Conservation (phyloP, 2,888 invertebrate genomes). For the Empis stercorea region DNA sequence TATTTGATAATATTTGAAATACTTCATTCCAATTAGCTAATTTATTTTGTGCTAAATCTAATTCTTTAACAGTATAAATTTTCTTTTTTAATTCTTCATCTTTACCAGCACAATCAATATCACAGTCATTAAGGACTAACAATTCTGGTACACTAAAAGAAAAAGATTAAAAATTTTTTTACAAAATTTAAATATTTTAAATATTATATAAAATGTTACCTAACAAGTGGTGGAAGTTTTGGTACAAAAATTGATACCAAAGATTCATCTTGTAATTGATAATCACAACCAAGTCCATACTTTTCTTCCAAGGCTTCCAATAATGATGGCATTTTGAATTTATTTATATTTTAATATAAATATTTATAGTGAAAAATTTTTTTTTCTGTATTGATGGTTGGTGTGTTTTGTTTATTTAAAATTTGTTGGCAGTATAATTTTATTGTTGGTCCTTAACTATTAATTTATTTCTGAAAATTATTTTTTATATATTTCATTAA, state of each 20-base stretch:
- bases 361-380: too few species aligned
- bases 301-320: slow-evolving; percentile 81
- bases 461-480: too few species aligned
- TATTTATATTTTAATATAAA: neutral
- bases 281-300: slow-evolving; percentile 55
- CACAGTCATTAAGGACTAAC: slow-evolving; percentile 80
- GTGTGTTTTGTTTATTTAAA: too few species aligned
- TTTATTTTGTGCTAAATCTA: slow-evolving; percentile 88
- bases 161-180: neutral
- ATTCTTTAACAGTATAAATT: slow-evolving; percentile 81
- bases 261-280: slow-evolving; percentile 20
- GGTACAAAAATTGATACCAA: slow-evolving; percentile 77
- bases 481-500: too few species aligned
- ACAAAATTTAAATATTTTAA: neutral
- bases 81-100: slow-evolving; percentile 65
- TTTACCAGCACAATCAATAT: slow-evolving; percentile 80
- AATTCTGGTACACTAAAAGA: slow-evolving; percentile 58
- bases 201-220: slow-evolving; percentile 7
- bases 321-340: slow-evolving; percentile 64
- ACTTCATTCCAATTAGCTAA: slow-evolving; percentile 84
- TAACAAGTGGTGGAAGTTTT: slow-evolving; percentile 57
- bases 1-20: slow-evolving; percentile 71
- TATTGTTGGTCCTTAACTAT: too few species aligned
- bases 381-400: too few species aligned
- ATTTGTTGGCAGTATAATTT: too few species aligned